phyloP scores from a whole-genome alignment of 2,113 vertebrate genomes.

The Tyto alba region DNA sequence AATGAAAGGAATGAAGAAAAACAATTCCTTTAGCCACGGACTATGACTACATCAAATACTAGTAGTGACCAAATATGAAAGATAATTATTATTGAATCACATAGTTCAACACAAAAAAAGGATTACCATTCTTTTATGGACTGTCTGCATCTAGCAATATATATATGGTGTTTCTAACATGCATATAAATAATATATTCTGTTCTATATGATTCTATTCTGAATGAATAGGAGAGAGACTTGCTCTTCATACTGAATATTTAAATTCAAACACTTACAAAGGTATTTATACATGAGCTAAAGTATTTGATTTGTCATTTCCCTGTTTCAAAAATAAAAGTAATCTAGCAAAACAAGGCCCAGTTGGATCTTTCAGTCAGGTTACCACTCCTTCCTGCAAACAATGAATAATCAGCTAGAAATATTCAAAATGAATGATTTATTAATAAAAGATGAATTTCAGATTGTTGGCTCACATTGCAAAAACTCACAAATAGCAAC shows the following conservation, averaged over 20 bases:
- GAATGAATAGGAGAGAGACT: neutral
- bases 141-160: neutral
- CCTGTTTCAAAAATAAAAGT: neutral
- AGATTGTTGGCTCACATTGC: neutral
- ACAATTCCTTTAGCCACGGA: neutral
- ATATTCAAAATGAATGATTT: neutral
- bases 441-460: neutral
- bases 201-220: neutral
- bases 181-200: neutral
- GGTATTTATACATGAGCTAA: neutral
- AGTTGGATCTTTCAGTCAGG: neutral
- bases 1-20: neutral
- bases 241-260: neutral
- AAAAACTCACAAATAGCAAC: neutral
- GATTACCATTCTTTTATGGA: neutral
- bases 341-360: neutral
- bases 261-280: neutral
- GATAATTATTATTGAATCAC: neutral
- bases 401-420: conserved; percentile 12
- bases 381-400: neutral
- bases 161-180: neutral
- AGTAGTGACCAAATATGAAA: neutral
- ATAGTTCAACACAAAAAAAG: neutral
- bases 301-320: neutral
- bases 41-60: neutral